Percentiles rank a stretch among this genome's conserved stretches.
Evolutionary conservation across 2,797 vertebrate genomes (phyloP).

Genomic region (Danio tinwini): DNA sequence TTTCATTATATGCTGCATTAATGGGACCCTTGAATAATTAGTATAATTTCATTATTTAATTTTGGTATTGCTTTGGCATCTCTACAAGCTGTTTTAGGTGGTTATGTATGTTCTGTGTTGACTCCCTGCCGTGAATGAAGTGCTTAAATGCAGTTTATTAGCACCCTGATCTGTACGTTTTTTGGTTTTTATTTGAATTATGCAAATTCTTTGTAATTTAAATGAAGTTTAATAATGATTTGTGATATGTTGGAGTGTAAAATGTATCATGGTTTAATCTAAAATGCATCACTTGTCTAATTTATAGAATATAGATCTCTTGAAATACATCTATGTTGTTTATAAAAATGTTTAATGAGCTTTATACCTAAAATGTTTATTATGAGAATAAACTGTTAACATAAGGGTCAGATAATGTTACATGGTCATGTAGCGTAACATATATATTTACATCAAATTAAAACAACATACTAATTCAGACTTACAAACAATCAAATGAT

Average conservation of each 20-base stretch:
- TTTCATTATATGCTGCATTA: not conserved
- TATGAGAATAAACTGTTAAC: no score
- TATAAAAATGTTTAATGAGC: no score
- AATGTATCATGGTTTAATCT: no score
- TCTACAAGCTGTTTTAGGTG: not conserved
- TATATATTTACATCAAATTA: no score
- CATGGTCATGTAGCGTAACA: no score
- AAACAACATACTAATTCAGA: no score
- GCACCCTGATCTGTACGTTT: not conserved
- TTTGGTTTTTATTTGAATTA: not conserved
- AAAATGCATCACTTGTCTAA: no score
- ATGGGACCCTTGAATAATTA: not conserved
- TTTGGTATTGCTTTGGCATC: not conserved
- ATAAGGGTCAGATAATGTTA: no score
- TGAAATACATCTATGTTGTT: no score
- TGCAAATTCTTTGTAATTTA: not conserved
- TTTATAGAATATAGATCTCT: no score
- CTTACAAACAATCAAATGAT: no score
- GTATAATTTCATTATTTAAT: not conserved
- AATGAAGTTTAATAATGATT: not conserved
- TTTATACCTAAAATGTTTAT: no score
- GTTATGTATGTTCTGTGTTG: not conserved
- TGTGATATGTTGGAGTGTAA: not conserved
- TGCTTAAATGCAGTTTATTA: not conserved
- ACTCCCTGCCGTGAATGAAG: slow-evolving; percentile 9